These are phyloP conservation scores for Celastrina argiolus DNA, from an alignment of 2,888 invertebrate genomes.

Conservation along the genomic window DNA sequence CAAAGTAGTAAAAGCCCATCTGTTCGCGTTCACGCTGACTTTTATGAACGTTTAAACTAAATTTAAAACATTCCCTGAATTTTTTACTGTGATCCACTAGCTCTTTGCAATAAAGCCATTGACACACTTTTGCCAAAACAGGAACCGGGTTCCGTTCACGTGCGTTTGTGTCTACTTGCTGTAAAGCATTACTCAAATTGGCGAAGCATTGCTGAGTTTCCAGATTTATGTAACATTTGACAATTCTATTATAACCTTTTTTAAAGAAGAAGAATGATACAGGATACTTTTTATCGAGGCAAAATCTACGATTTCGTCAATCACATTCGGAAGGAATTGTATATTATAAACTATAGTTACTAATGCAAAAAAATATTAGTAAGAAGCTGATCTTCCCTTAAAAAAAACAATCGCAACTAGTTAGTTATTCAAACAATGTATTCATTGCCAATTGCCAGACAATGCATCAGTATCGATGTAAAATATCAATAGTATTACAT, in stretches of 20 bases:
- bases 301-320: too few relatives aligned
- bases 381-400: too few relatives aligned
- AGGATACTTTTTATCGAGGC: too few relatives aligned
- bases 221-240: too few relatives aligned
- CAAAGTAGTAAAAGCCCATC: constrained; percentile 25
- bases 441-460: background rate
- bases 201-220: too few relatives aligned
- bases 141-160: background rate
- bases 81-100: constrained; percentile 5
- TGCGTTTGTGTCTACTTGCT: background rate
- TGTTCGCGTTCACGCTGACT: constrained; percentile 19
- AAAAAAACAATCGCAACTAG: background rate
- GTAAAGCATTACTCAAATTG: too few relatives aligned
- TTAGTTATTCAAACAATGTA: background rate
- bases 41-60: constrained; percentile 23
- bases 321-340: too few relatives aligned
- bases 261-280: too few relatives aligned
- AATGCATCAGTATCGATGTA: background rate
- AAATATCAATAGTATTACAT: constrained; percentile 37
- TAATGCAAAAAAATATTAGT: too few relatives aligned
- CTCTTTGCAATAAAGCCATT: background rate
- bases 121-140: background rate
- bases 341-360: too few relatives aligned
- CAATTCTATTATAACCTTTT: too few relatives aligned
- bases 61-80: constrained; percentile 25